phyloP scores from a whole-genome alignment of 92 coral and sea anemone species.

The Zoanthus gigantus region DNA sequence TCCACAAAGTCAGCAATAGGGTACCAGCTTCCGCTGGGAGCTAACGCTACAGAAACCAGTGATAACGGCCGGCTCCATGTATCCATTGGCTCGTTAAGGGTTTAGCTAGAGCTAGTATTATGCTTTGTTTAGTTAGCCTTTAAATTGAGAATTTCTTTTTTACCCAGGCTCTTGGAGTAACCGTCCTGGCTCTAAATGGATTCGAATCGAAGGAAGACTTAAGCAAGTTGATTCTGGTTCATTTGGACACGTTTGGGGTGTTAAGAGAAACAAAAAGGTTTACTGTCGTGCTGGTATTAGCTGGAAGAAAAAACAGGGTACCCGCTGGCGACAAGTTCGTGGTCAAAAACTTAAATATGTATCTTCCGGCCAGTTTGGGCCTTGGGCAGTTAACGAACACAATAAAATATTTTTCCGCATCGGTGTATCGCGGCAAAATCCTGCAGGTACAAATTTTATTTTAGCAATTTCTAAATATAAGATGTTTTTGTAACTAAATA shows the following conservation, averaged over 20 bases:
- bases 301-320: background rate
- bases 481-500: background rate
- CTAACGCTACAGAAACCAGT: no score
- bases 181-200: conserved; percentile 44
- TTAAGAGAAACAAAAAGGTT: conserved; percentile 17
- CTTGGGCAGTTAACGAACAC: background rate
- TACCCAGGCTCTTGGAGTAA: conserved; percentile 3
- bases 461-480: no score
- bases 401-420: background rate
- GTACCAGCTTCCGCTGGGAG: no score
- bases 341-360: background rate
- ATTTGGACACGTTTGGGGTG: conserved; percentile 49
- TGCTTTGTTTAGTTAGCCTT: no score
- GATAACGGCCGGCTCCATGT: no score
- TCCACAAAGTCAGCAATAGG: no score
- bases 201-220: conserved; percentile 18
- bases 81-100: no score
- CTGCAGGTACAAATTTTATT: background rate
- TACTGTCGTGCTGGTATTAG: conserved; percentile 47
- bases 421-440: background rate
- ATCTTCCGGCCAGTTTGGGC: background rate
- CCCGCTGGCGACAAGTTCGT: background rate
- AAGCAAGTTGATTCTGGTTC: conserved; percentile 62
- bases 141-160: no score
- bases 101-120: no score